These are phyloP conservation scores for Neomicropteryx cornuta DNA, from an alignment of 1,140 invertebrate genomes.

Conservation along the genomic window DNA sequence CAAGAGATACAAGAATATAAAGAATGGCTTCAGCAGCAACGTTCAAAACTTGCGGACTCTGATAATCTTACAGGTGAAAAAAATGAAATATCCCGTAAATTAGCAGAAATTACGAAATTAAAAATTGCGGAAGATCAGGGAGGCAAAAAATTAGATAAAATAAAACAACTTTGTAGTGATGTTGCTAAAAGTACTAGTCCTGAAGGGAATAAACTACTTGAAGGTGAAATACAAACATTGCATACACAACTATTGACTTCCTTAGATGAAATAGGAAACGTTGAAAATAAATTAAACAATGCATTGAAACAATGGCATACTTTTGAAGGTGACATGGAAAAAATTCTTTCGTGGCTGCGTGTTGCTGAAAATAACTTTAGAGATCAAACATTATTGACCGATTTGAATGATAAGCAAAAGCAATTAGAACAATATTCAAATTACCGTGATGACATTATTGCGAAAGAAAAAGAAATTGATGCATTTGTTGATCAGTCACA, in stretches of 20 bases:
- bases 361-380: constrained; percentile 71
- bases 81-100: constrained; percentile 60
- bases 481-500: constrained; percentile 85
- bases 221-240: constrained; percentile 61
- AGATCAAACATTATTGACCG: constrained; percentile 73
- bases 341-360: constrained; percentile 75
- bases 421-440: constrained; percentile 63
- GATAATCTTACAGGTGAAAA: constrained; percentile 74
- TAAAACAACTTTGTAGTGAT: constrained; percentile 52
- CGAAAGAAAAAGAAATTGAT: constrained; percentile 74
- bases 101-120: constrained; percentile 56
- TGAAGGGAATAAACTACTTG: constrained; percentile 59
- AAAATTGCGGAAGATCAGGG: constrained; percentile 61
- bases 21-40: constrained; percentile 68
- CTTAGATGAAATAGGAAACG: constrained; percentile 49
- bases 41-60: constrained; percentile 62
- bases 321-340: constrained; percentile 72
- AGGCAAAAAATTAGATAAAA: constrained; percentile 53
- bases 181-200: constrained; percentile 76
- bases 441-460: constrained; percentile 60
- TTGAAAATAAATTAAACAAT: constrained; percentile 58
- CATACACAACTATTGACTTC: constrained; percentile 53
- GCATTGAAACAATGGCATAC: constrained; percentile 75
- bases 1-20: constrained; percentile 59
- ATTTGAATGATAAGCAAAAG: constrained; percentile 67